Evolutionary conservation across 2,113 vertebrate genomes (phyloP).

Genomic region (Hyperopisus bebe): DNA sequence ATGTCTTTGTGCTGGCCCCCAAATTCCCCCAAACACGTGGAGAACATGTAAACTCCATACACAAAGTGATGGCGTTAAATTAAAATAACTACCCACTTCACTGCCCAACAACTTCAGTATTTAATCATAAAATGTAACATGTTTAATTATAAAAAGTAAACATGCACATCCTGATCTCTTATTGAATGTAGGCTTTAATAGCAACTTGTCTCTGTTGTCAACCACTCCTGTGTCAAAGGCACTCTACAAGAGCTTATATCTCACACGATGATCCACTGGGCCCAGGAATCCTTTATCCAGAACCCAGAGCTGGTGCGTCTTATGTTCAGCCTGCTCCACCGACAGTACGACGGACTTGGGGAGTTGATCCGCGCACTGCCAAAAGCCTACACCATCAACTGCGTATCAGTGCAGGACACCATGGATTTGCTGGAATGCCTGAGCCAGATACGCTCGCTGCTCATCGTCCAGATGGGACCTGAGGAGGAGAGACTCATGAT

Average conservation of each 20-base stretch:
- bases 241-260: constrained; percentile 88
- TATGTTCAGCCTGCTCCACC: constrained; percentile 92
- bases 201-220: background rate
- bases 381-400: constrained; percentile 83
- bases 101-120: background rate
- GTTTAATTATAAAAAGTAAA: background rate
- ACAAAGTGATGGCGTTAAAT: background rate
- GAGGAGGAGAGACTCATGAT: constrained; percentile 95
- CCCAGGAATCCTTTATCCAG: constrained; percentile 89
- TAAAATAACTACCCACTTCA: background rate
- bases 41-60: background rate
- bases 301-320: constrained; percentile 85
- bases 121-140: background rate
- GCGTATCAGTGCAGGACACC: constrained; percentile 76
- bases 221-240: constrained; percentile 30
- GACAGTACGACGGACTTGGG: constrained; percentile 84
- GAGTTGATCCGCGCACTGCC: constrained; percentile 84
- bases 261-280: constrained; percentile 90
- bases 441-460: constrained; percentile 87
- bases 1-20: background rate
- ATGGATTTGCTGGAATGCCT: constrained; percentile 84
- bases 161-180: background rate
- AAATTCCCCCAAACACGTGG: background rate
- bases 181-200: background rate
- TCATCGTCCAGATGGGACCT: constrained; percentile 95